phyloP scores from a whole-genome alignment of 2,888 invertebrate species.

The Drosophila colorata region DNA sequence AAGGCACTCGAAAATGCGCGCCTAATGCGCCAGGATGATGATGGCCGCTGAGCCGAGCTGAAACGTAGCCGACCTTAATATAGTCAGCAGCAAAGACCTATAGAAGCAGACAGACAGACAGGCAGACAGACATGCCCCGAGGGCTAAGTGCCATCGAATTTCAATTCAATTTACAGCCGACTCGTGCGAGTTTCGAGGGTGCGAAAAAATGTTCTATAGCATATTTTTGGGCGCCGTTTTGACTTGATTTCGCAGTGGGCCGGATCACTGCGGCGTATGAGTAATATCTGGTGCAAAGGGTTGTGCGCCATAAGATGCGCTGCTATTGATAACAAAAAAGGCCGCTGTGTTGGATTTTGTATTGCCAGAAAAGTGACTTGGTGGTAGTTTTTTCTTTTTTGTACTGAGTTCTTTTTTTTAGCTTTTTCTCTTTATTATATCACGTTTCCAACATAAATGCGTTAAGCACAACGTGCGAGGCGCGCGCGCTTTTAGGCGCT shows the following conservation, averaged over 20 bases:
- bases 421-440: conserved; percentile 75
- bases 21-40: conserved; percentile 69
- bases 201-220: conserved; percentile 70
- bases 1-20: conserved; percentile 79
- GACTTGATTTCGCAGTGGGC: conserved; percentile 54
- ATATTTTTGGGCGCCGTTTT: conserved; percentile 62
- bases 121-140: conserved; percentile 25
- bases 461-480: conserved; percentile 68
- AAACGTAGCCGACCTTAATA: conserved; percentile 65
- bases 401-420: conserved; percentile 26
- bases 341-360: conserved; percentile 57
- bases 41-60: conserved; percentile 50
- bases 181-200: conserved; percentile 60
- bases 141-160: conserved; percentile 79
- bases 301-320: conserved; percentile 52
- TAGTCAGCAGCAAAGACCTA: conserved; percentile 64
- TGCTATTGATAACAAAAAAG: conserved; percentile 71
- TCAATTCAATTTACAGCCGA: conserved; percentile 76
- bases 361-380: conserved; percentile 21
- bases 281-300: conserved; percentile 74
- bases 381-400: conserved; percentile 27
- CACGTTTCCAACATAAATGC: conserved; percentile 80
- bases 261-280: conserved; percentile 63
- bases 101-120: conserved; percentile 26
- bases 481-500: conserved; percentile 63